These are phyloP conservation scores for Chitala chitala DNA, from an alignment of 2,113 vertebrate species.

Conservation along the genomic window DNA sequence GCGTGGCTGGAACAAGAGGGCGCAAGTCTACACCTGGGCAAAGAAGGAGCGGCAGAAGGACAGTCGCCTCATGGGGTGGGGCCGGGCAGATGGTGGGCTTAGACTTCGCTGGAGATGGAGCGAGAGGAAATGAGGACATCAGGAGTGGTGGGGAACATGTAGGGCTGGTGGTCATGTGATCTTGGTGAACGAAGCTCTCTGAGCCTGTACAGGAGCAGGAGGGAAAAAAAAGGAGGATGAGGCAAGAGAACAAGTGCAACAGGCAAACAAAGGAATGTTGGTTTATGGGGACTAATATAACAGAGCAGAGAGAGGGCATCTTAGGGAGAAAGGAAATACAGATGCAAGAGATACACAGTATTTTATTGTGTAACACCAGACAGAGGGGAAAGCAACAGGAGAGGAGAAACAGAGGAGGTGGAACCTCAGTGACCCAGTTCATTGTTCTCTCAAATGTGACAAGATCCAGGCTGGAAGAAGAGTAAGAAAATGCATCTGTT, in stretches of 20 bases:
- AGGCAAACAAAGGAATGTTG: background rate
- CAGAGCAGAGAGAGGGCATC: background rate
- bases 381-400: constrained; percentile 45
- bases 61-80: constrained; percentile 40
- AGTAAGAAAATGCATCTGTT: background rate
- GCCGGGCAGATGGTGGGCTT: constrained; percentile 53
- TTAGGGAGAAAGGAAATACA: background rate
- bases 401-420: background rate
- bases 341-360: constrained; percentile 33
- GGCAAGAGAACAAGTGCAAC: background rate
- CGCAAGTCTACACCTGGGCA: constrained; percentile 56
- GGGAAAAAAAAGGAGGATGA: constrained; percentile 41
- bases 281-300: background rate
- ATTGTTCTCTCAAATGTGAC: too few relatives aligned
- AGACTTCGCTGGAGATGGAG: constrained; percentile 73
- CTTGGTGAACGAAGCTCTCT: constrained; percentile 67
- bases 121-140: constrained; percentile 69
- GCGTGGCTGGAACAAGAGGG: background rate
- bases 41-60: constrained; percentile 56
- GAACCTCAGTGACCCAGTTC: too few relatives aligned
- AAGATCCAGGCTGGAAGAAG: background rate
- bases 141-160: constrained; percentile 69
- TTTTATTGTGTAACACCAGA: too few relatives aligned
- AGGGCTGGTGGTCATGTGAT: constrained; percentile 77
- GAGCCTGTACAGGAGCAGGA: constrained; percentile 62